Evolutionary conservation across 2,888 invertebrate species (phyloP).

Genomic region (Linyphia triangularis): DNA sequence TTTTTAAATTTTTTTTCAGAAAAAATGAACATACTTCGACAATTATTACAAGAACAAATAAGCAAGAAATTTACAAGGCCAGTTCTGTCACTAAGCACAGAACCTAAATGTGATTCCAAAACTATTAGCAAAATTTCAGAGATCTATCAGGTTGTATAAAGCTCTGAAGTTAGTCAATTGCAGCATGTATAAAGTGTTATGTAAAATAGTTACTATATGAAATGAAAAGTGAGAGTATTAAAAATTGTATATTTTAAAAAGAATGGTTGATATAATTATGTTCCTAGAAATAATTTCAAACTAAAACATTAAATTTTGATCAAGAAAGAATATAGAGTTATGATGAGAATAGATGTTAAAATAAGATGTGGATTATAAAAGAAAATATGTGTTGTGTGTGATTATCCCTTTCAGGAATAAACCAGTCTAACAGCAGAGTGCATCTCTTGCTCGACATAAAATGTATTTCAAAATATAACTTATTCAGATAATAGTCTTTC

Average conservation of each 20-base stretch:
- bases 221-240: not conserved
- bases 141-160: not conserved
- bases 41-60: not conserved
- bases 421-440: too few relatives aligned
- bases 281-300: too few relatives aligned
- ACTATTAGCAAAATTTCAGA: not conserved
- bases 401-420: too few relatives aligned
- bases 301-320: too few relatives aligned
- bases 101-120: not conserved
- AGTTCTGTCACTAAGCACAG: not conserved
- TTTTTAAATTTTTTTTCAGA: slow-evolving; percentile 15
- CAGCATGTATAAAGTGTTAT: too few relatives aligned
- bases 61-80: not conserved
- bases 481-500: too few relatives aligned
- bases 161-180: not conserved
- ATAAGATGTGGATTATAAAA: too few relatives aligned
- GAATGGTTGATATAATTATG: not conserved
- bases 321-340: too few relatives aligned
- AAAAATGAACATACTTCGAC: not conserved
- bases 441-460: too few relatives aligned
- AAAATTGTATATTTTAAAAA: not conserved
- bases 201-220: not conserved
- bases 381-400: too few relatives aligned
- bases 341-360: too few relatives aligned
- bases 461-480: too few relatives aligned